Percentiles rank a stretch among this genome's conserved stretches.
Evolutionary conservation across 2,888 invertebrate genomes (phyloP).

Genomic region (Lomographa bimaculata): DNA sequence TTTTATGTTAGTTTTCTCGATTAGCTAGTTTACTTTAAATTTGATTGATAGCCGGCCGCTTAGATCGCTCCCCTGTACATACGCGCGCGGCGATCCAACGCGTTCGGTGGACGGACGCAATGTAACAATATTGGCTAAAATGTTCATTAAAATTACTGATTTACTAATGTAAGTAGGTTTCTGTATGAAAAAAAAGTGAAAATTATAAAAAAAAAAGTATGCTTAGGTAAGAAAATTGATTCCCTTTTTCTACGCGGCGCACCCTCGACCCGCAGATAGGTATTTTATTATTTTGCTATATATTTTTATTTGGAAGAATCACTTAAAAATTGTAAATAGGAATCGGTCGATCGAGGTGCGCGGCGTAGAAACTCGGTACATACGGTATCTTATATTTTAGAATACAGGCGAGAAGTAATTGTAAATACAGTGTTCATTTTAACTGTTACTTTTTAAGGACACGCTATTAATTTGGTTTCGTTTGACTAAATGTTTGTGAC

Average conservation of each 20-base stretch:
- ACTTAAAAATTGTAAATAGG: constrained; percentile 35
- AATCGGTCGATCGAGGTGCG: constrained; percentile 24
- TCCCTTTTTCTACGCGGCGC: constrained; percentile 30
- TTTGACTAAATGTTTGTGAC: constrained; percentile 51
- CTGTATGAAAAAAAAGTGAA: constrained; percentile 40
- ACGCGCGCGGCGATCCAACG: constrained; percentile 13
- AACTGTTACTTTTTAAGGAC: constrained; percentile 76
- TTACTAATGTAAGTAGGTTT: constrained; percentile 42
- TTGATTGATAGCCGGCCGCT: constrained; percentile 43
- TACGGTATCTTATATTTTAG: constrained; percentile 57
- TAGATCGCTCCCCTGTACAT: constrained; percentile 19
- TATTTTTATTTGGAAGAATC: constrained; percentile 30
- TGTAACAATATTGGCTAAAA: constrained; percentile 31
- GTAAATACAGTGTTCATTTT: constrained; percentile 78
- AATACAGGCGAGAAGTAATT: constrained; percentile 56
- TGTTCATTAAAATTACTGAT: constrained; percentile 38
- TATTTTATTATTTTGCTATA: constrained; percentile 30
- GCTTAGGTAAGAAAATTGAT: constrained; percentile 38
- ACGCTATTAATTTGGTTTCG: constrained; percentile 53
- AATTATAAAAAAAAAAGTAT: constrained; percentile 43
- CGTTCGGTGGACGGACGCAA: constrained; percentile 18
- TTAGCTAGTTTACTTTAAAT: constrained; percentile 60
- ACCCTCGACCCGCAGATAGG: constrained; percentile 24
- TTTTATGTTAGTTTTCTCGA: constrained; percentile 66
- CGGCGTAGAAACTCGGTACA: constrained; percentile 43